Conservation (phyloP, 1,140 invertebrate genomes). For the Pachyrhynchus sulphureomaculatus region DNA sequence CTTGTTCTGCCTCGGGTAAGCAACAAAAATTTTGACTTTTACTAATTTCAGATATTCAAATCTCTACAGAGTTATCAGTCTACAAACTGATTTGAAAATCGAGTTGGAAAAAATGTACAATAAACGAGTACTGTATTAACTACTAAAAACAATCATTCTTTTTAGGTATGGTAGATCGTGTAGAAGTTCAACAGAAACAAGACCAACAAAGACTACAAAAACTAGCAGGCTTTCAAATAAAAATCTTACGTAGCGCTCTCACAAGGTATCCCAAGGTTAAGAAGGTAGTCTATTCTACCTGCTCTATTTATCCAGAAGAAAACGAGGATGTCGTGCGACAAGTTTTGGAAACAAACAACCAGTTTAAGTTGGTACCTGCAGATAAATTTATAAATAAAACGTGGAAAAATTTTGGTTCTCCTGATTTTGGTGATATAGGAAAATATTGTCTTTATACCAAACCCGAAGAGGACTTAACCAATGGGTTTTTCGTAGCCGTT, state of each 20-base stretch:
- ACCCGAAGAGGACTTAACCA: conserved; percentile 75
- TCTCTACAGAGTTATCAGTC: no score
- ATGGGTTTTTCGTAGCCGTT: conserved; percentile 93
- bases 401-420: conserved; percentile 69
- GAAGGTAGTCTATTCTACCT: conserved; percentile 92
- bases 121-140: no score
- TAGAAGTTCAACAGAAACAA: conserved; percentile 49
- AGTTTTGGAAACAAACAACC: conserved; percentile 56
- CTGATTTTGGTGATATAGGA: conserved; percentile 61
- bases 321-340: conserved; percentile 87
- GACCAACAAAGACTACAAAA: conserved; percentile 61
- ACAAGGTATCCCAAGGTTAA: conserved; percentile 79
- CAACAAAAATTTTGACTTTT: conserved; percentile 13
- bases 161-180: conserved; percentile 52
- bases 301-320: conserved; percentile 86
- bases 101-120: no score
- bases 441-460: conserved; percentile 77
- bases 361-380: conserved; percentile 64
- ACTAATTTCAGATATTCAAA: not conserved
- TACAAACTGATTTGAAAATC: no score
- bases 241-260: conserved; percentile 83
- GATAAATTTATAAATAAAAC: conserved; percentile 60
- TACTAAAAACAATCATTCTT: no score
- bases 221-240: conserved; percentile 80
- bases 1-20: conserved; percentile 91